Evolutionary conservation across 2,797 vertebrate genomes (phyloP), one percentile per base, ranked within the genome.

Genomic region (Mastacembelus armatus): DNA sequence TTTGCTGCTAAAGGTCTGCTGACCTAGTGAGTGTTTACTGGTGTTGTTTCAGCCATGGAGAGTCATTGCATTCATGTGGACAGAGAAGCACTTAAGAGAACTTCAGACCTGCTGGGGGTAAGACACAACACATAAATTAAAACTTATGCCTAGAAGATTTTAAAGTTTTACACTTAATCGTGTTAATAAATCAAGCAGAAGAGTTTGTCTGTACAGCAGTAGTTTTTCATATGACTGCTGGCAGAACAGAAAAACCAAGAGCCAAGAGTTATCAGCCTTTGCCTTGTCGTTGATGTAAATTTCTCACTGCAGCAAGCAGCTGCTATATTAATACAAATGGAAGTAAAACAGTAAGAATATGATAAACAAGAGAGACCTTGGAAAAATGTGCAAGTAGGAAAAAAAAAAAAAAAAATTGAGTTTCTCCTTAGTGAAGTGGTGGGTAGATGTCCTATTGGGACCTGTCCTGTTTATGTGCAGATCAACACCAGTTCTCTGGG

Each of bases 81-180:
- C 88, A 93, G 91, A 78, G 94, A 94, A 14, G 93, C 95, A 45
- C 85, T 97, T 38, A 93, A 91, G 79, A 94, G 79, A 85, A 97
- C 92, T 2, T 98, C 97, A 16, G 92, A 94, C 35, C 88, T 97
- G 70, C 91, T 98, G 14, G 95, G 93, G 94, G 96, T 99, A 88
- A 91, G 75, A 4, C 19, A 6, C 12, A n/a, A 30, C 35, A 44
- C 40, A 4, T 59, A 22, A 57, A 21, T 21, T 39, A 2, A 36
- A 30, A 18, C 2, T 29, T n/a, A 10, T 19, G 0, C 7, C 7
- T 33, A 0, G 0, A 38, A 30, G 65, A 27, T 43, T 64, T 39
- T 1, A 40, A 27, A 12, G 4, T 60, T 65, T 33, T 14, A 15
- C 4, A n/a, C 4, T 33, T 12, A 44, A 3, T 42, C 19, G 50